A percentile compares a stretch with the other conserved stretches of the same genome.
These are phyloP conservation scores for Aspidapion aeneum DNA, from an alignment of 2,888 invertebrate species.

Conservation along the genomic window DNA sequence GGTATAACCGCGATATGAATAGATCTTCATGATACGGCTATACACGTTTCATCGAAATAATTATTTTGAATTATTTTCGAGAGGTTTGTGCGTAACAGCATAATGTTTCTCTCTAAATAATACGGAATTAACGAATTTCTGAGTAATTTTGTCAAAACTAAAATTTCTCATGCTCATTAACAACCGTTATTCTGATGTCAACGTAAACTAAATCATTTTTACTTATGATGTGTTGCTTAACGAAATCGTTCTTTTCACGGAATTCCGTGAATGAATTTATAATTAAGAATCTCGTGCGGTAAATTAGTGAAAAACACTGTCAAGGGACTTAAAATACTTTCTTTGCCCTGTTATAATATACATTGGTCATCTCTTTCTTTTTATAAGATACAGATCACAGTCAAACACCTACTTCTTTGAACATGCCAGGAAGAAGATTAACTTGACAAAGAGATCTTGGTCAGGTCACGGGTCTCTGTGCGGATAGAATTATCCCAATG, in stretches of 20 bases:
- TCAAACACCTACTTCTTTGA: too few relatives aligned
- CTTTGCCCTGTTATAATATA: too few relatives aligned
- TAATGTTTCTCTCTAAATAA: background rate
- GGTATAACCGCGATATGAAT: too few relatives aligned
- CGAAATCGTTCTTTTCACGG: background rate
- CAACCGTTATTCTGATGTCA: background rate
- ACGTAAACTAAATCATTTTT: background rate
- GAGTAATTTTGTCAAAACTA: background rate
- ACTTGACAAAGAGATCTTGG: too few relatives aligned
- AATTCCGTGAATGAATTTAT: background rate
- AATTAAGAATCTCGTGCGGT: too few relatives aligned
- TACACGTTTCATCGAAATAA: background rate
- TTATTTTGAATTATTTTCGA: background rate
- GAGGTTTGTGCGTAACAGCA: background rate
- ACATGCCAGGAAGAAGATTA: too few relatives aligned
- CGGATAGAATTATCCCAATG: too few relatives aligned
- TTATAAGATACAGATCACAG: too few relatives aligned
- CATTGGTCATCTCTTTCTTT: too few relatives aligned
- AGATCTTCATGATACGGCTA: background rate
- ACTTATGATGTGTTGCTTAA: background rate
- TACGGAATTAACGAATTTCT: background rate
- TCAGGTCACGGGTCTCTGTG: too few relatives aligned
- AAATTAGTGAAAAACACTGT: too few relatives aligned
- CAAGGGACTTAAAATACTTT: too few relatives aligned
- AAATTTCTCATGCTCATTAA: background rate